Evolutionary conservation across 1,140 invertebrate genomes (phyloP), one percentile per base, ranked within the genome.

Genomic region (Chymomyza costata): DNA sequence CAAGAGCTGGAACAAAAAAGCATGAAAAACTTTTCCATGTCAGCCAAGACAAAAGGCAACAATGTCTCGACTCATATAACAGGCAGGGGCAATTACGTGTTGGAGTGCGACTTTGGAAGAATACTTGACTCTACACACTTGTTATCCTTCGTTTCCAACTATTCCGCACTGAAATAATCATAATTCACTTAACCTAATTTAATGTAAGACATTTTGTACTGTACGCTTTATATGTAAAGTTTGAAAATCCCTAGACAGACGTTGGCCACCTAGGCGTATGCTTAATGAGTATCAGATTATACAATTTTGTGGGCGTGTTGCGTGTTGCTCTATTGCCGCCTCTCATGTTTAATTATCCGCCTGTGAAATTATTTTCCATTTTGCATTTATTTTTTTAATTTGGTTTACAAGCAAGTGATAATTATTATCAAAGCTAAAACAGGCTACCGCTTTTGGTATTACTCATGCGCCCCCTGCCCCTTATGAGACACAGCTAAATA

Each of bases 111-210:
- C n/a, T n/a, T n/a, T n/a, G n/a, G n/a, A n/a, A n/a, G n/a, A n/a
- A n/a, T n/a, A n/a, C n/a, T n/a, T n/a, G n/a, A n/a, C n/a, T n/a
- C n/a, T n/a, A n/a, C n/a, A n/a, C n/a, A n/a, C n/a, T n/a, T n/a
- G n/a, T n/a, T n/a, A n/a, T n/a, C n/a, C n/a, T n/a, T n/a, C n/a
- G n/a, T n/a, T n/a, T n/a, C n/a, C n/a, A n/a, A n/a, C n/a, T n/a
- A n/a, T n/a, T n/a, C n/a, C n/a, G n/a, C n/a, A n/a, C 44, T 73
- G 43, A 73, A 74, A 74, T 74, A 73, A 73, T 73, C 69, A 73
- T 64, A 74, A 68, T 59, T 68, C 64, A 74, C 64, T 73, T 74
- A 73, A 73, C 69, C 69, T 64, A 57, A 74, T 73, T 74, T 64
- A 53, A 53, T 67, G 65, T 47, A 32, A 18, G 37, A 39, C 14